Evolutionary conservation across 1,140 invertebrate genomes (phyloP).

Genomic region (Micrasema minimum): DNA sequence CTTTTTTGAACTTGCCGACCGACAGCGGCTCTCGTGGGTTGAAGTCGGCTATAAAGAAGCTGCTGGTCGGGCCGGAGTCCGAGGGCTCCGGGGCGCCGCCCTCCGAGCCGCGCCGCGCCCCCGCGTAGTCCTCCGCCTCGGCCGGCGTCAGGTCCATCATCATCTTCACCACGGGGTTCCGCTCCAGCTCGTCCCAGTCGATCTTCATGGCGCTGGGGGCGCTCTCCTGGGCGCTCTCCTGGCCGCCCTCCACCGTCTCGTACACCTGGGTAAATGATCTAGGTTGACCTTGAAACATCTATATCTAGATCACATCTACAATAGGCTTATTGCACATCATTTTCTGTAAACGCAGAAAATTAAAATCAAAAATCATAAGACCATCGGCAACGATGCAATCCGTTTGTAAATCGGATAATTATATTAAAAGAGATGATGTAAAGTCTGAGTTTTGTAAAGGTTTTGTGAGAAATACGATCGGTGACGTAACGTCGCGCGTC

Average conservation of each 20-base stretch:
- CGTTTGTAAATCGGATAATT: no score
- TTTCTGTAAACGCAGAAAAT: no score
- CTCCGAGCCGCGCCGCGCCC: slow-evolving; percentile 39
- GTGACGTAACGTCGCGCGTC: no score
- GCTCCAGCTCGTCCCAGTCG: slow-evolving; percentile 71
- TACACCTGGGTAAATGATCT: no score
- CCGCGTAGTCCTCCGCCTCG: slow-evolving; percentile 17
- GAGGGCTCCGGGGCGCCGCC: slow-evolving; percentile 32
- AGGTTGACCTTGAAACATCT: not conserved
- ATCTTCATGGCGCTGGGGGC: slow-evolving; percentile 69
- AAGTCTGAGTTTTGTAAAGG: no score
- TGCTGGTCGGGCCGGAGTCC: slow-evolving; percentile 15
- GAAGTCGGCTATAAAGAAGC: slow-evolving; percentile 35
- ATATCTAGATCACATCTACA: slow-evolving; percentile 48
- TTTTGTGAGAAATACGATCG: no score
- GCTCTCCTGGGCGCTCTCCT: slow-evolving; percentile 67
- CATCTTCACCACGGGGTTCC: slow-evolving; percentile 59
- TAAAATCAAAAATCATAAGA: no score
- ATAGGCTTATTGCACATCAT: no score
- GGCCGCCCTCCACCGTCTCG: slow-evolving; percentile 71
- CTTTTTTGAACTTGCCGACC: slow-evolving; percentile 22
- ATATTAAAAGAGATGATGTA: no score
- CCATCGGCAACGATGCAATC: no score
- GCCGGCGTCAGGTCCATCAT: slow-evolving; percentile 54
- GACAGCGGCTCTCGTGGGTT: slow-evolving; percentile 32